phyloP scores from a whole-genome alignment of 2,113 vertebrate species.

The Erythrocebus patas region DNA sequence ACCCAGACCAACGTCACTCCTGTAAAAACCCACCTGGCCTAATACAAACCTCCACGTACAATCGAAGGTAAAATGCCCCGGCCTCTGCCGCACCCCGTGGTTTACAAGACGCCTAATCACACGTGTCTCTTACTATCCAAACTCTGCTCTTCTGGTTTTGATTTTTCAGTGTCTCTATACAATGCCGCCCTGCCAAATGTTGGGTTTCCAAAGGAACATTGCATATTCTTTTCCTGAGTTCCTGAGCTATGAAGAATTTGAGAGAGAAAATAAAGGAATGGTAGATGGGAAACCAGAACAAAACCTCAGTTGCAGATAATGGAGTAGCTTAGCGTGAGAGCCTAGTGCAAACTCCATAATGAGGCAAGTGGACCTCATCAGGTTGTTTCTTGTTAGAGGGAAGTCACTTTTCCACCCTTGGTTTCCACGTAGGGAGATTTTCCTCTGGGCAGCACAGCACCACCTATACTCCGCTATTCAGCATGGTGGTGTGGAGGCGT shows the following conservation, averaged over 20 bases:
- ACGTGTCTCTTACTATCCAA: background rate
- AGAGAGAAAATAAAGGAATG: background rate
- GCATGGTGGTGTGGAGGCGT: fast-evolving
- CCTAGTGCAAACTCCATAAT: background rate
- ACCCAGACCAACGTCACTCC: background rate
- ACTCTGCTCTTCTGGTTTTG: background rate
- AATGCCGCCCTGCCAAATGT: background rate
- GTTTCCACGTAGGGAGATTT: background rate
- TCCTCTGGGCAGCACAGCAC: background rate
- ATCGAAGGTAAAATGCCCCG: background rate
- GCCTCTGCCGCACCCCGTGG: fast-evolving
- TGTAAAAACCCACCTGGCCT: background rate
- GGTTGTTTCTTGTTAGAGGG: background rate
- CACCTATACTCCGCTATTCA: too few relatives aligned
- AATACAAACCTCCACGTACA: background rate
- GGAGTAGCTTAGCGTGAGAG: background rate
- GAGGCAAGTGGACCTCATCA: background rate
- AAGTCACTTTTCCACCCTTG: background rate
- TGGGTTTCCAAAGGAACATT: background rate
- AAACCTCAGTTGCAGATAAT: background rate
- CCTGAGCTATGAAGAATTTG: background rate
- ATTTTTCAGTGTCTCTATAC: background rate
- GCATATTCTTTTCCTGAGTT: background rate
- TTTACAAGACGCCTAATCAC: background rate
- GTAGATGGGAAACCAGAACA: background rate